Evolutionary conservation across 2,797 vertebrate genomes (phyloP), one percentile per base, ranked within the genome.

Genomic region (Acanthiza pusilla): DNA sequence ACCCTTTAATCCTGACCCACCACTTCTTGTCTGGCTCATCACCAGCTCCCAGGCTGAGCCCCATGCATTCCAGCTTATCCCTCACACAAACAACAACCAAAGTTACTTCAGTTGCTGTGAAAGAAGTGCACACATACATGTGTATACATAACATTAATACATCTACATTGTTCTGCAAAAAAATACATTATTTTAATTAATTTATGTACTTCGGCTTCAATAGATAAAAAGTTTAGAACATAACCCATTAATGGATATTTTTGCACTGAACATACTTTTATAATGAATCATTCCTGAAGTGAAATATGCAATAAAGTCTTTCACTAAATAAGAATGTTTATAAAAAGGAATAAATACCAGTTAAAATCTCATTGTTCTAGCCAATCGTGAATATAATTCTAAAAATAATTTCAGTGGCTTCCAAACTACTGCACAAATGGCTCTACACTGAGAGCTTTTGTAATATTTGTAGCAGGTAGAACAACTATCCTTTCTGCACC

Each of bases 51-150:
- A 67, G 36, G 11, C 25, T 67, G 16, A 66, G 7, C 7, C 22
- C 4, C 11, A 20, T 4, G 7, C 18, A 22, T 38, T 80, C 43
- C 43, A 66, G 16, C 5, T 71, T 16, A 26, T 40, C 18, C 47
- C 30, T 71, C 25, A 40, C 2, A n/a, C 9, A 51, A 90, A 36
- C 5, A 42, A 15, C 18, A 82, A 63, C 9, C 4, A 74, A 58
- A 89, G 23, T 4, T 38, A 30, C 70, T 63, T 72, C 9, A 36
- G 3, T 74, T 74, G 27, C 36, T 67, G 20, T 38, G 42, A 88
- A 91, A 73, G 7, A 12, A 60, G 10, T 0, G 0, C 10, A 25
- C 7, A 23, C 5, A n/a, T 21, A 19, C 10, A 16, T 20, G 42
- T 3, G n/a, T 25, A 43, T 27, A 45, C 2, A 10, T 14, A 57